Evolutionary conservation across 2,113 vertebrate species (phyloP), one percentile per base, ranked within the genome.

Genomic region (Burhinus oedicnemus): DNA sequence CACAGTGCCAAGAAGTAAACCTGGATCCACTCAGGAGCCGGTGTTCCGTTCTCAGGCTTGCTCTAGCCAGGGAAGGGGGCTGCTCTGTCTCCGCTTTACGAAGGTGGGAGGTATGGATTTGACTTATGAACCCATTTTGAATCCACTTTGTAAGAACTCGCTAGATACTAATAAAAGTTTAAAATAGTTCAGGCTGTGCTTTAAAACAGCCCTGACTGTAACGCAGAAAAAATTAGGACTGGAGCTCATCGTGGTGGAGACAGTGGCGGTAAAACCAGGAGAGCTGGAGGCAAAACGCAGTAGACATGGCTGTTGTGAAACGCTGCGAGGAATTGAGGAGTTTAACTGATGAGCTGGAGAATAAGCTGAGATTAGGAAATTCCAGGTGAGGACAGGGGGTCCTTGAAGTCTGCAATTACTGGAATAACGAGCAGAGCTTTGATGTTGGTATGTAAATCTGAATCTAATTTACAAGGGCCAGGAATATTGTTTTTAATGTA

Each of bases 121-220:
- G 89, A 62, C 66, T 93, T 92, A 74, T 0, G 55, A 85, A 55
- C 94, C 83, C 62, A 2, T 71, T 83, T n/a, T 65, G 70, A 52
- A 47, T 87, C 95, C 94, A 17, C 51, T 90, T 83, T 92, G 57
- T 85, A 38, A 55, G 85, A 80, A 36, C 77, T 94, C 90, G n/a
- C 13, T 61, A n/a, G 27, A 5, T 89, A 36, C 87, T 90, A 87
- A 89, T 93, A 29, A 93, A 93, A 95, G 75, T 38, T 79, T 80
- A 74, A 92, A 95, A 64, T 34, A 86, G 91, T 72, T 74, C 65
- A 79, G 93, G 90, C 77, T 70, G n/a, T 55, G 85, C 83, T 42
- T 66, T 75, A 3, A 14, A 57, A 15, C 60, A 57, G 55, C 45
- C 80, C 60, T 85, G 97, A n/a, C 11, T 57, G 70, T 77, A 94